phyloP scores from a whole-genome alignment of 2,113 vertebrate species.

The Phylloscopus whistleri region DNA sequence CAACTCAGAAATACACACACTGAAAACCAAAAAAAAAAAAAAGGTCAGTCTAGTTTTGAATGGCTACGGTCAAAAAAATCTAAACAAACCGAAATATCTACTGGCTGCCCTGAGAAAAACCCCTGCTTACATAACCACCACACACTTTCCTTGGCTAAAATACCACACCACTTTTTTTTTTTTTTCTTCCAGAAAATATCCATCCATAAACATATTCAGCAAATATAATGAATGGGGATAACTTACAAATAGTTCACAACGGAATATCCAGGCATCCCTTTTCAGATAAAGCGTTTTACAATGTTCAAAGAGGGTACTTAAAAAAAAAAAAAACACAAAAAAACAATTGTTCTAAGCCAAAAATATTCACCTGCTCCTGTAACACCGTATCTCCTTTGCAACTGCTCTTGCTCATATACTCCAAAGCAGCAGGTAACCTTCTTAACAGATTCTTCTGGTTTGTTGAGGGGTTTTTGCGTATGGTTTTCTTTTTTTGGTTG shows the following conservation, averaged over 20 bases:
- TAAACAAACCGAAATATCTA: background rate
- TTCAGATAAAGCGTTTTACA: background rate
- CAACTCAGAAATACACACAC: background rate
- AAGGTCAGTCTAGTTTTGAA: background rate
- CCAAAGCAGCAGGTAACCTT: background rate
- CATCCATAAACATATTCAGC: background rate
- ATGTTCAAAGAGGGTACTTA: background rate
- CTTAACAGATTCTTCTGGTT: background rate
- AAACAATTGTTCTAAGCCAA: background rate
- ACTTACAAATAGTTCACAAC: background rate
- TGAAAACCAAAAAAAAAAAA: background rate
- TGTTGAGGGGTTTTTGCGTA: background rate
- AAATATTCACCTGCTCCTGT: conserved; percentile 18
- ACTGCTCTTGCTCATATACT: background rate
- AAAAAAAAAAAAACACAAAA: background rate
- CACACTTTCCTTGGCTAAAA: background rate
- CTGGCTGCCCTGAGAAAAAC: background rate
- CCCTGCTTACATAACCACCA: background rate
- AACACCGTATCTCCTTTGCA: background rate
- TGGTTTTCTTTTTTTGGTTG: background rate
- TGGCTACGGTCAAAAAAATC: background rate
- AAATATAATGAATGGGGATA: background rate
- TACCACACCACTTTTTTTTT: background rate
- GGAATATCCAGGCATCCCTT: background rate
- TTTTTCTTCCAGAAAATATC: background rate